Evolutionary conservation across 2,888 invertebrate genomes (phyloP), one percentile per base, ranked within the genome.

Genomic region (Oligia fasciuncula): DNA sequence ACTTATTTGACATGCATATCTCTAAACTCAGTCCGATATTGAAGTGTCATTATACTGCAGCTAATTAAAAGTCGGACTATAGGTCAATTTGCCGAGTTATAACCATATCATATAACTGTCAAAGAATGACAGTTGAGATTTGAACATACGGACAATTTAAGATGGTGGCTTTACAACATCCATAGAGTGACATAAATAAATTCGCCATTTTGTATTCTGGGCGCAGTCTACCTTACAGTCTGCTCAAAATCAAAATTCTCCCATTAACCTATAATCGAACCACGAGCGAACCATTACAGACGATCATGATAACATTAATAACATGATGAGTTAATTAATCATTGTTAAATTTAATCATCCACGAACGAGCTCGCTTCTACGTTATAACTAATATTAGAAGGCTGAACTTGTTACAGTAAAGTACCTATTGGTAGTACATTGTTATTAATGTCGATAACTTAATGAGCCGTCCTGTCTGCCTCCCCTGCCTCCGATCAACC

Each of bases 381-480:
- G 68, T 74, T 73, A 67, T 85, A 82, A 88, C 82, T 81, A 73
- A 68, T 85, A 81, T 49, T 86, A 74, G 76, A 77, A 70, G 80
- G 35, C 57, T 49, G 29, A 77, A 54, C 65, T 69, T 70, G 66
- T 54, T 79, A 65, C 65, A 73, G 75, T 79, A 80, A 83, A 73
- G 79, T 77, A 81, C 73, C 68, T 75, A 77, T 83, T 79, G 78
- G 73, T 86, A 85, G 85, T 57, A 81, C 43, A 62, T 82, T 69
- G 70, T 87, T 90, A 89, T 79, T 83, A 75, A 77, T 63, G n/a
- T 89, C 88, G 87, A 90, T 91, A 85, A 81, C 84, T 84, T 91
- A 90, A 91, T 91, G 91, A 90, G 83, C 81, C 89, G 75, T 89
- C 77, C 83, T 84, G 85, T 86, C 86, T 87, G 83, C 84, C 79